Evolutionary conservation across 1,140 invertebrate species (phyloP).

Genomic region (Telenomus remus): DNA sequence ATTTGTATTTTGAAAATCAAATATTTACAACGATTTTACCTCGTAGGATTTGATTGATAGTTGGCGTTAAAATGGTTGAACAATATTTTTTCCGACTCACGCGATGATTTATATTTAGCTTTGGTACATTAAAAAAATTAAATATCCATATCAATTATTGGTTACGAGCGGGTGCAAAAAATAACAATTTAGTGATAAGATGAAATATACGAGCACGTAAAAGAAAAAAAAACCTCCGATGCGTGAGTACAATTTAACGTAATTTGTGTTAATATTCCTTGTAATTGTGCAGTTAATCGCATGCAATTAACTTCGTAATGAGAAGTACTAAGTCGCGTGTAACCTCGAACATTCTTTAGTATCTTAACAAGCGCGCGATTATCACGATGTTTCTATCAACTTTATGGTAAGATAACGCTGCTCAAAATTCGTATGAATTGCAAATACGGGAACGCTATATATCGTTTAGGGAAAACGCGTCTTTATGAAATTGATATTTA

Average conservation of each 20-base stretch:
- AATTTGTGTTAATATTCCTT: constrained; percentile 55
- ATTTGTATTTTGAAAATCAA: too few relatives aligned
- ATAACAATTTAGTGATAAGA: constrained; percentile 36
- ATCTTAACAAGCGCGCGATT: constrained; percentile 50
- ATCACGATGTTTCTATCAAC: constrained; percentile 53
- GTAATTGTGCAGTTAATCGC: constrained; percentile 55
- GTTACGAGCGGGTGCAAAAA: neutral
- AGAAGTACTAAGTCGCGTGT: constrained; percentile 51
- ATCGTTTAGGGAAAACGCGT: constrained; percentile 1
- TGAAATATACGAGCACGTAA: constrained; percentile 30
- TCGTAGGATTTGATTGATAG: too few relatives aligned
- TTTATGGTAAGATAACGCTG: constrained; percentile 41
- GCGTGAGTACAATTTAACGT: constrained; percentile 48
- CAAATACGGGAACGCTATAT: constrained; percentile 10
- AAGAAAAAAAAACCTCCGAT: constrained; percentile 30
- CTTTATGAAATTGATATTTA: constrained; percentile 11
- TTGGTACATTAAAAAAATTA: neutral
- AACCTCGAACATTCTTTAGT: constrained; percentile 54
- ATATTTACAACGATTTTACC: too few relatives aligned
- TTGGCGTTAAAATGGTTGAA: too few relatives aligned
- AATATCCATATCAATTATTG: constrained; percentile 14
- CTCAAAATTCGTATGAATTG: constrained; percentile 25
- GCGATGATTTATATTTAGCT: too few relatives aligned
- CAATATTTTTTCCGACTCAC: too few relatives aligned
- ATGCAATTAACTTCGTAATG: constrained; percentile 52